These are phyloP conservation scores for Gonatopus flavifemur DNA, from an alignment of 1,140 invertebrate species.

Conservation along the genomic window DNA sequence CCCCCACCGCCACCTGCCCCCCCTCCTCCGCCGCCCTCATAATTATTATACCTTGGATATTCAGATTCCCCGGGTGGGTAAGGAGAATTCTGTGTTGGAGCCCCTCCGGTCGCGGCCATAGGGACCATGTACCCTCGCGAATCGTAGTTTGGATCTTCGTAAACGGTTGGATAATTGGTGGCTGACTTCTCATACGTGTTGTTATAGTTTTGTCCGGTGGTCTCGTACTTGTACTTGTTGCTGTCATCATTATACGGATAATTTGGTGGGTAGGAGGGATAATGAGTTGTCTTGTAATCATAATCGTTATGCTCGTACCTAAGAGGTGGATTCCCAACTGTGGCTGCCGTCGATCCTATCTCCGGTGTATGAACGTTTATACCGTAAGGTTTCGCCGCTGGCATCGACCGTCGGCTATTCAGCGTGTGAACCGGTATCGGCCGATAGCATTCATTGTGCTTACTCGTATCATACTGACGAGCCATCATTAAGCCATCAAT, in stretches of 20 bases:
- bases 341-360: constrained; percentile 14
- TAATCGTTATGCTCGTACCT: constrained; percentile 46
- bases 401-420: constrained; percentile 48
- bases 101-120: constrained; percentile 19
- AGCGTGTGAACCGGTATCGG: constrained; percentile 54
- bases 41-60: constrained; percentile 40
- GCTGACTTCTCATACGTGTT: constrained; percentile 38
- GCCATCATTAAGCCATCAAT: constrained; percentile 60
- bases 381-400: constrained; percentile 47
- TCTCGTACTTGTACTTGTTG: constrained; percentile 50
- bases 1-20: too few relatives aligned
- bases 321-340: constrained; percentile 23
- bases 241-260: constrained; percentile 55
- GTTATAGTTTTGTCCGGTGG: constrained; percentile 28
- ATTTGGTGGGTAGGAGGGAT: constrained; percentile 55
- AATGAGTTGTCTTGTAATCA: constrained; percentile 56
- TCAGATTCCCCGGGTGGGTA: constrained; percentile 40
- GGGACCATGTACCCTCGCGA: constrained; percentile 33
- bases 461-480: constrained; percentile 56
- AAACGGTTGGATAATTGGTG: constrained; percentile 18
- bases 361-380: constrained; percentile 45
- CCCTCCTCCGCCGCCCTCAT: constrained; percentile 48
- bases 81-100: constrained; percentile 21
- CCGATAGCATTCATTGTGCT: constrained; percentile 55
- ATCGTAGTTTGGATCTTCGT: constrained; percentile 41